A percentile compares a stretch with the other conserved stretches of the same genome.
phyloP scores from a whole-genome alignment of 2,113 vertebrate genomes.

The Apodemus speciosus region DNA sequence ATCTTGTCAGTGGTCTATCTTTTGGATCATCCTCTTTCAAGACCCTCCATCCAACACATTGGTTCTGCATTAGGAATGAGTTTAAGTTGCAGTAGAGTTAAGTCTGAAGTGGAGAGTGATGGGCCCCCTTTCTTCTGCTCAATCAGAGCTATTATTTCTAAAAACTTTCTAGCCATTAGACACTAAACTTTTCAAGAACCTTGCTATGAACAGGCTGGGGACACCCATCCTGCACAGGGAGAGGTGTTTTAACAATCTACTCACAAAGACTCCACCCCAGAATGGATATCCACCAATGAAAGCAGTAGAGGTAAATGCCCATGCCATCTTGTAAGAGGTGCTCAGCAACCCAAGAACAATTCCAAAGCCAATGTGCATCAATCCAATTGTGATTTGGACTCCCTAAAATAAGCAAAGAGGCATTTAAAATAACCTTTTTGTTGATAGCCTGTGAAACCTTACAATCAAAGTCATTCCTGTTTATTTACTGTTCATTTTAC shows the following conservation, averaged over 20 bases:
- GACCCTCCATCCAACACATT: background rate
- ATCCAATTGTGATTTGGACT: conserved; percentile 57
- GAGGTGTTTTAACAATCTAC: background rate
- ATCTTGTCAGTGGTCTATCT: background rate
- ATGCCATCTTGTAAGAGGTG: accelerated
- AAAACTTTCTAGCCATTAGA: background rate
- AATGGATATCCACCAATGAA: conserved; percentile 51
- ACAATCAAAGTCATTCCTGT: background rate
- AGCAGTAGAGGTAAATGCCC: background rate
- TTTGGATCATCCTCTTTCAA: background rate
- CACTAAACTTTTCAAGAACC: background rate
- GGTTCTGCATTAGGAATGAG: background rate
- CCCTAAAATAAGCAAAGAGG: conserved; percentile 8
- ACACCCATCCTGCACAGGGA: background rate
- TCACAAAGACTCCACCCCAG: conserved; percentile 67
- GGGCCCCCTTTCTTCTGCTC: background rate
- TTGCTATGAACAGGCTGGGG: background rate
- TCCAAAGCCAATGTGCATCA: conserved; percentile 49
- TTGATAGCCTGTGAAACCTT: background rate
- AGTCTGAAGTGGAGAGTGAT: background rate
- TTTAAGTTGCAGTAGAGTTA: background rate
- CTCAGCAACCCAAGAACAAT: background rate
- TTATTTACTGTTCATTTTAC: background rate
- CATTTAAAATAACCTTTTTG: background rate
- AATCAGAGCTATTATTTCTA: background rate